Conservation (phyloP, 2,797 vertebrate genomes). For the Rhyacichthys aspro region DNA sequence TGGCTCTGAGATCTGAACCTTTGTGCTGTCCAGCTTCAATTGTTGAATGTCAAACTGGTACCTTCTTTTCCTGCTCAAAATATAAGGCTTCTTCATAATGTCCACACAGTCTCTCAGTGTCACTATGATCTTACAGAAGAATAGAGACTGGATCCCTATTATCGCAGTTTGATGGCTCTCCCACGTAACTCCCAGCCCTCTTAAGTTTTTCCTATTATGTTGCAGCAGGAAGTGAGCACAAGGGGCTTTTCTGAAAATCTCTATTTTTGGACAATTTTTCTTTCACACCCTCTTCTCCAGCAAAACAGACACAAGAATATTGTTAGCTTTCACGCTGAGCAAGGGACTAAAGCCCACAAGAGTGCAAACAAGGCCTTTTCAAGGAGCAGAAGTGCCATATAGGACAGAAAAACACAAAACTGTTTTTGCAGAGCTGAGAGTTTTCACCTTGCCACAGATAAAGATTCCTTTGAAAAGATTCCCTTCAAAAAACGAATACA, state of each 20-base stretch:
- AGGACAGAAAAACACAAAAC: too few relatives aligned
- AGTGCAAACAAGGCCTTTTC: not conserved
- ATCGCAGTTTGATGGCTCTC: slow-evolving; percentile 56
- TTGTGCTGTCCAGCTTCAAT: slow-evolving; percentile 1
- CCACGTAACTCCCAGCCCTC: slow-evolving; percentile 31
- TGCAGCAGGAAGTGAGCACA: slow-evolving; percentile 52
- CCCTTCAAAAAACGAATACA: too few relatives aligned
- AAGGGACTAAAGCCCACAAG: not conserved
- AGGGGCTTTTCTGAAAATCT: slow-evolving; percentile 52
- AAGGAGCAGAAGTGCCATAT: too few relatives aligned
- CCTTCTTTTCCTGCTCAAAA: slow-evolving; percentile 26
- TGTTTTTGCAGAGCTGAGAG: not conserved
- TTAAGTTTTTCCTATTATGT: slow-evolving; percentile 46
- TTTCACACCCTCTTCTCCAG: slow-evolving; percentile 16
- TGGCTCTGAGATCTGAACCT: slow-evolving; percentile 2
- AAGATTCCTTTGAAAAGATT: too few relatives aligned
- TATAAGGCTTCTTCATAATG: slow-evolving; percentile 37
- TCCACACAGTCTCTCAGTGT: slow-evolving; percentile 22
- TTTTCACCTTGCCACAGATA: not conserved
- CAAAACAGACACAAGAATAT: slow-evolving; percentile 27
- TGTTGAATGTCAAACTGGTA: slow-evolving; percentile 16
- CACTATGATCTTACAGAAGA: slow-evolving; percentile 33
- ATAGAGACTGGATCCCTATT: slow-evolving; percentile 39
- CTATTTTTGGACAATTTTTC: slow-evolving; percentile 39
- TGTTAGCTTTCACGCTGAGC: slow-evolving; percentile 11